phyloP scores from a whole-genome alignment of 92 coral and sea anemone species.

The Phenganax marumi region DNA sequence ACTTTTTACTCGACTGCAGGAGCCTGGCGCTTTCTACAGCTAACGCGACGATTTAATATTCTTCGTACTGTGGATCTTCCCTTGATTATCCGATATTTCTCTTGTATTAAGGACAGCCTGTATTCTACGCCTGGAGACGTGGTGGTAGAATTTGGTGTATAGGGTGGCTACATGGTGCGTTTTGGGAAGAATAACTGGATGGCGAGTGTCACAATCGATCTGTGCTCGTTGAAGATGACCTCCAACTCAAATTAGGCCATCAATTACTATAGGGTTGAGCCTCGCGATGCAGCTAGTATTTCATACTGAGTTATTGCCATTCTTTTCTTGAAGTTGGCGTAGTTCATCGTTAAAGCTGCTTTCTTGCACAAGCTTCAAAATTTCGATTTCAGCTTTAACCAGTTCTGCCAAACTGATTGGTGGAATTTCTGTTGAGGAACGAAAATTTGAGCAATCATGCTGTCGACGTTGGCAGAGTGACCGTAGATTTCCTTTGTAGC shows the following conservation, averaged over 20 bases:
- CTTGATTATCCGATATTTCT: constrained; percentile 48
- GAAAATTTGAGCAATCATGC: too few relatives aligned
- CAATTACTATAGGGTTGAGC: constrained; percentile 45
- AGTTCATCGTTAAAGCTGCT: constrained; percentile 46
- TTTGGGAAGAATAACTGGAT: too few relatives aligned
- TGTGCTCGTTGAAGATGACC: too few relatives aligned
- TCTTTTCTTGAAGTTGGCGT: too few relatives aligned
- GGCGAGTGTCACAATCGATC: too few relatives aligned
- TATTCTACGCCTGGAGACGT: constrained; percentile 54
- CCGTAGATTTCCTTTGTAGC: too few relatives aligned
- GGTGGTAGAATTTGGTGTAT: too few relatives aligned
- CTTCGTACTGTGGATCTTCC: constrained; percentile 36
- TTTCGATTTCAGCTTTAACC: constrained; percentile 46
- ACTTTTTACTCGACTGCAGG: too few relatives aligned
- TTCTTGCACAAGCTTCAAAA: constrained; percentile 50
- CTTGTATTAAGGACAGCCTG: constrained; percentile 39
- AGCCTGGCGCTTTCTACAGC: constrained; percentile 58
- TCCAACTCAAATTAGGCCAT: constrained; percentile 52
- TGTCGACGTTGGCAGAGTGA: too few relatives aligned
- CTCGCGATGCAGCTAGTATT: constrained; percentile 43
- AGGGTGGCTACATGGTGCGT: constrained; percentile 47
- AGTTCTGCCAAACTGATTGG: too few relatives aligned
- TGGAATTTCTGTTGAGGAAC: too few relatives aligned
- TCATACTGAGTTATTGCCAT: constrained; percentile 28
- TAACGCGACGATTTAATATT: constrained; percentile 41